Percentiles rank a stretch among this genome's conserved stretches.
These are phyloP conservation scores for Hylaea fasciaria DNA, from an alignment of 2,888 invertebrate species.

Conservation along the genomic window DNA sequence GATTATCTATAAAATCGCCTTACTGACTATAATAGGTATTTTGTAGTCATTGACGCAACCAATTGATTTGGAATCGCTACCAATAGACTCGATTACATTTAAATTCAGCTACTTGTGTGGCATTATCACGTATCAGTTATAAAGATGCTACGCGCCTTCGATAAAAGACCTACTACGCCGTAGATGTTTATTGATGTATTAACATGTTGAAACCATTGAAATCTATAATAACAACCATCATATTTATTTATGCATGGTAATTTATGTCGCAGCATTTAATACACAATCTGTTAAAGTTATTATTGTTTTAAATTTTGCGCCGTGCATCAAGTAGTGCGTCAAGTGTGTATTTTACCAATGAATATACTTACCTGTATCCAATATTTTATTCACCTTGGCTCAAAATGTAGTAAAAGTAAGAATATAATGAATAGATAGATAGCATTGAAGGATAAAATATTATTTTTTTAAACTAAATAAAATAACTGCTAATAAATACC, in stretches of 20 bases:
- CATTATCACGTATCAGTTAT: constrained; percentile 29
- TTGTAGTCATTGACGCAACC: constrained; percentile 6
- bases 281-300: not conserved
- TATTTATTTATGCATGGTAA: constrained; percentile 4
- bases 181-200: constrained; percentile 10
- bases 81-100: constrained; percentile 17
- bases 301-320: not conserved
- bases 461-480: no score
- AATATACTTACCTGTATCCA: no score
- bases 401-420: no score
- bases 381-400: no score
- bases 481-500: no score
- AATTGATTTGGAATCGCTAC: not conserved
- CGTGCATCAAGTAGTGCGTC: no score
- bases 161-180: constrained; percentile 20
- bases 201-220: constrained; percentile 13
- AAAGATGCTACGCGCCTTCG: constrained; percentile 22
- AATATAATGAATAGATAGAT: no score
- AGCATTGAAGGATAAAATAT: no score
- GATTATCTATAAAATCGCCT: no score
- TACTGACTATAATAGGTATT: not conserved
- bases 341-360: no score
- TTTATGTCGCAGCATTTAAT: not conserved
- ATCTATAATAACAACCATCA: constrained; percentile 2
- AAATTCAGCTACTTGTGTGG: constrained; percentile 28